A percentile compares a stretch with the other conserved stretches of the same genome.
phyloP scores from a whole-genome alignment of 2,888 invertebrate species.

The Cheilosia vernalis region DNA sequence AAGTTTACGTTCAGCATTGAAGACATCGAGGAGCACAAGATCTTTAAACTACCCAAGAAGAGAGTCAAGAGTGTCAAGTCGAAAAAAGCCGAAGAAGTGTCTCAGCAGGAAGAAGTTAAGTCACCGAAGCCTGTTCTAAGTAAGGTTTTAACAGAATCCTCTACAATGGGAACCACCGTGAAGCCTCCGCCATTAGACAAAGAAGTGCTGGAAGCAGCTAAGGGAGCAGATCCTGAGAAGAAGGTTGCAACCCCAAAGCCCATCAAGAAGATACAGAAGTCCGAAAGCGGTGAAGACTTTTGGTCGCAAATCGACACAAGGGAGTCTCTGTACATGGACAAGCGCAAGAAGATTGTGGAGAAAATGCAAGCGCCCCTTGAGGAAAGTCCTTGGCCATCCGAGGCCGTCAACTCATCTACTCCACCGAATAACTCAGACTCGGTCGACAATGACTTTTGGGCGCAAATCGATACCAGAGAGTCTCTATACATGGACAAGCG shows the following conservation, averaged over 20 bases:
- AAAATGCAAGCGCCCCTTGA: slow-evolving; percentile 80
- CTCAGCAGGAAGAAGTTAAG: neutral
- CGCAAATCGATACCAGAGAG: slow-evolving; percentile 86
- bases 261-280: slow-evolving; percentile 75
- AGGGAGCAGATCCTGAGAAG: slow-evolving; percentile 37
- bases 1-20: slow-evolving; percentile 83
- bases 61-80: slow-evolving; percentile 77
- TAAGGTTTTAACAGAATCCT: neutral
- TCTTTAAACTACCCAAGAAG: slow-evolving; percentile 82
- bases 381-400: neutral
- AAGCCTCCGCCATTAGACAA: neutral
- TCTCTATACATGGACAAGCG: slow-evolving; percentile 56
- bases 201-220: neutral
- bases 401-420: no score
- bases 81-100: slow-evolving; percentile 32
- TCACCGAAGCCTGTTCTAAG: neutral
- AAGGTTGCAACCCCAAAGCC: slow-evolving; percentile 79
- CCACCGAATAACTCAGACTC: neutral
- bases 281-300: slow-evolving; percentile 52
- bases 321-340: slow-evolving; percentile 86
- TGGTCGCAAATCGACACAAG: slow-evolving; percentile 85
- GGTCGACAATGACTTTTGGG: slow-evolving; percentile 54
- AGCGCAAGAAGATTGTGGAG: slow-evolving; percentile 84
- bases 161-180: neutral
- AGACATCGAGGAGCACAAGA: slow-evolving; percentile 81